Conservation (phyloP, 2,797 vertebrate genomes). For the Otolemur crassicaudatus region DNA sequence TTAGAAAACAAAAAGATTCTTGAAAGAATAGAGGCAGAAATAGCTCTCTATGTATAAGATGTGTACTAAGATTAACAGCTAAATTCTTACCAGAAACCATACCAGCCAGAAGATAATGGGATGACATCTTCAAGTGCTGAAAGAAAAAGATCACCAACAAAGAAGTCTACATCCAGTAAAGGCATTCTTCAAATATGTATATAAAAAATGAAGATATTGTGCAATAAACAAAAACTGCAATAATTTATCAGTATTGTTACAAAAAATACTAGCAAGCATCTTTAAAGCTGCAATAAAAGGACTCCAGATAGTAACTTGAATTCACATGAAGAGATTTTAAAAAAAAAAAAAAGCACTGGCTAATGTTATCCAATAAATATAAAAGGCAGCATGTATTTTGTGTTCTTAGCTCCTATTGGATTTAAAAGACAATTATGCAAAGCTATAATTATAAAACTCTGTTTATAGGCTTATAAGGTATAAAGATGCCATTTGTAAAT, state of each 20-base stretch:
- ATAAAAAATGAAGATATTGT: neutral
- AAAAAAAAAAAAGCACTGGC: neutral
- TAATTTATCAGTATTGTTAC: neutral
- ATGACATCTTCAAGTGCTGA: neutral
- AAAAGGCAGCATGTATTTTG: neutral
- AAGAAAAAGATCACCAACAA: neutral
- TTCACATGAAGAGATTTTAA: neutral
- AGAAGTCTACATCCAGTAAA: conserved; percentile 37
- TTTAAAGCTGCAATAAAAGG: neutral
- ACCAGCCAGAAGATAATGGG: neutral
- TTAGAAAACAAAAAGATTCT: neutral
- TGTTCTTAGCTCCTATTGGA: neutral
- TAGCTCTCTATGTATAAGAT: neutral
- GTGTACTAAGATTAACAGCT: neutral
- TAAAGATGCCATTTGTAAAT: neutral
- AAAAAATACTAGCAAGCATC: neutral
- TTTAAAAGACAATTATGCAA: conserved; percentile 15
- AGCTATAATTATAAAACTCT: neutral
- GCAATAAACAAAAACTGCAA: neutral
- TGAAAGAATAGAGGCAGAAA: conserved; percentile 21
- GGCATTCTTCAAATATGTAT: neutral
- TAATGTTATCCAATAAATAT: neutral
- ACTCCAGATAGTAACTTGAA: neutral
- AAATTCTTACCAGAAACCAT: neutral
- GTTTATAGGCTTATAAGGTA: neutral